These are phyloP conservation scores for Condylura cristata DNA, from an alignment of 2,113 vertebrate species.

Conservation along the genomic window DNA sequence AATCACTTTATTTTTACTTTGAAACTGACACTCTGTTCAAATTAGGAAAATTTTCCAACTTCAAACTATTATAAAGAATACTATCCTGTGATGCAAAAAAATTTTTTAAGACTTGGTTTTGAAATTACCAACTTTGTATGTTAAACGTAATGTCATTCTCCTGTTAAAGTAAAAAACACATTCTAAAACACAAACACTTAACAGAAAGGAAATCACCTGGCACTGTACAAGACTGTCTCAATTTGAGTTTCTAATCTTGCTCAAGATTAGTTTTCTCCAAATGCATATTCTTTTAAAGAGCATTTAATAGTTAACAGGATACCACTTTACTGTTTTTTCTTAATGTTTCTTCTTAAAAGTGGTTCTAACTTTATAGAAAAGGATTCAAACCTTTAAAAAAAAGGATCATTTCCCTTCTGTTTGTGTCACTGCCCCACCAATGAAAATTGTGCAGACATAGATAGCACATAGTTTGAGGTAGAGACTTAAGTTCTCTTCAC, in stretches of 20 bases:
- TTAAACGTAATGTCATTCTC: constrained; percentile 49
- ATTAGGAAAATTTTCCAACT: constrained; percentile 14
- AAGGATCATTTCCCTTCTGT: not conserved
- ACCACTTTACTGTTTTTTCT: not conserved
- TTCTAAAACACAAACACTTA: constrained; percentile 41
- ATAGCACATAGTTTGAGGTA: constrained; percentile 4
- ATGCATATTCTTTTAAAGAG: constrained; percentile 3
- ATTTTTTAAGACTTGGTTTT: constrained; percentile 32
- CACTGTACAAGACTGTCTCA: not conserved
- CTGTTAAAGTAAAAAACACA: not conserved
- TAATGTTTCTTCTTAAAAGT: constrained; percentile 49
- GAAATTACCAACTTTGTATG: constrained; percentile 13
- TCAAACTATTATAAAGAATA: constrained; percentile 35
- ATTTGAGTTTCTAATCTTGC: constrained; percentile 46
- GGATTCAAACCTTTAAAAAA: not conserved
- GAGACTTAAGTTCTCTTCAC: constrained; percentile 7
- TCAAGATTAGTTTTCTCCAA: constrained; percentile 44
- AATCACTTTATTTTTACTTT: not conserved
- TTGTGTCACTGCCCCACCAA: not conserved
- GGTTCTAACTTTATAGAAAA: constrained; percentile 45
- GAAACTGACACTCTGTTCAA: not conserved
- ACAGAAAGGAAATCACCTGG: not conserved
- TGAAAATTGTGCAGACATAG: not conserved
- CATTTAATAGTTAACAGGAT: constrained; percentile 1
- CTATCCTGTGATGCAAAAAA: not conserved